Conservation (phyloP, 2,888 invertebrate genomes). For the Eupithecia centaureata region DNA sequence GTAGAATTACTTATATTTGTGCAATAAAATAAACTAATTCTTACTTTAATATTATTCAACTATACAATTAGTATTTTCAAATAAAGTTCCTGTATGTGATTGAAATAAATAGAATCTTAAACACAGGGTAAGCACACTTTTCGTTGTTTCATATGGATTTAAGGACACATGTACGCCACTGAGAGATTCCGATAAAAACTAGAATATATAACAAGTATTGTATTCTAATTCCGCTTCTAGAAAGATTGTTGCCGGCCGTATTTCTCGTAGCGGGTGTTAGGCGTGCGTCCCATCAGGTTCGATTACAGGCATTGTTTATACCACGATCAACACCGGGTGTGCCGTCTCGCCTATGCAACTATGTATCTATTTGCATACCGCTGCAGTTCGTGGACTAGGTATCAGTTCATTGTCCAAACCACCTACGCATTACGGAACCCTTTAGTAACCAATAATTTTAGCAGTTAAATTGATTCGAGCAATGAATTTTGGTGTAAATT, state of each 20-base stretch:
- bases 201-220: background rate
- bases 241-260: slow-evolving; percentile 30
- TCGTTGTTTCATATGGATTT: background rate
- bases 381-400: slow-evolving; percentile 75
- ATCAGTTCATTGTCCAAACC: slow-evolving; percentile 58
- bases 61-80: background rate
- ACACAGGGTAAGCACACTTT: background rate
- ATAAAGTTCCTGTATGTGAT: background rate
- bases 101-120: background rate
- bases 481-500: background rate
- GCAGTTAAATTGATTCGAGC: background rate
- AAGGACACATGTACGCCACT: background rate
- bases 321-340: slow-evolving; percentile 77
- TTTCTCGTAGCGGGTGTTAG: slow-evolving; percentile 44
- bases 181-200: background rate
- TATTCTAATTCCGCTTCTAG: background rate
- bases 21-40: background rate
- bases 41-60: background rate
- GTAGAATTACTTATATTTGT: background rate
- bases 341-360: slow-evolving; percentile 69
- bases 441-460: slow-evolving; percentile 54
- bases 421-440: slow-evolving; percentile 68
- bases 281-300: slow-evolving; percentile 52
- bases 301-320: slow-evolving; percentile 77
- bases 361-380: slow-evolving; percentile 79